Evolutionary conservation across 2,888 invertebrate species (phyloP), one percentile per base, ranked within the genome.

Genomic region (Coelopa pilipes): DNA sequence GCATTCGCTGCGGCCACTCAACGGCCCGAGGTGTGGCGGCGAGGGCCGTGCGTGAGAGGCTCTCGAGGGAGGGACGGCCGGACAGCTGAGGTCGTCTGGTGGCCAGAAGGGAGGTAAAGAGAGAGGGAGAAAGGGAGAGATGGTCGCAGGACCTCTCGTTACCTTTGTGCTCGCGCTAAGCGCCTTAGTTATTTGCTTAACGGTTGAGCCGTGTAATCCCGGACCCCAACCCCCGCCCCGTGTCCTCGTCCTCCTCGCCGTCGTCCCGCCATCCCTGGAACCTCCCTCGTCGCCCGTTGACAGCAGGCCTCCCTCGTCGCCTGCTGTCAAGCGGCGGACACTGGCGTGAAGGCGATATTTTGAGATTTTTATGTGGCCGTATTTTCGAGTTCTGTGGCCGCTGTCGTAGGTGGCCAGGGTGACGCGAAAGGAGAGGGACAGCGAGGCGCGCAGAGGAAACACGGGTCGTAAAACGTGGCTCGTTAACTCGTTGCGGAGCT

Each of bases 131-230:
- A 5, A 59, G 21, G 24, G 12, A 17, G 11, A 57, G 11, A 57
- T 11, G 21, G 53, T 53, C 19, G 21, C 55, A 55, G 57, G 11
- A 1, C 47, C 46, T 46, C 46, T 47, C 45, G 46, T 46, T 65
- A 65, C 65, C 65, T 65, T 65, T 46, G 2, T 2, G 1, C 46
- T 65, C 46, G 19, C 11, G 62, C 49, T 75, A 78, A 77, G 79
- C 76, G 77, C 74, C 75, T 79, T 74, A 80, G 78, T 75, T 81
- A 81, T 81, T 80, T 82, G 78, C 78, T 80, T 78, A 81, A 73
- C 78, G 76, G 79, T 79, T 81, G 77, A 80, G 74, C 71, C 62
- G 21, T 55, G 70, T 81, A 80, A 82, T 79, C 57, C 21, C 57
- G 19, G 7, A 17, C 57, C 57, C 21, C 17, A 17, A 4, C 19